phyloP scores from a whole-genome alignment of 2,888 invertebrate species.

The Suillia variegata region DNA sequence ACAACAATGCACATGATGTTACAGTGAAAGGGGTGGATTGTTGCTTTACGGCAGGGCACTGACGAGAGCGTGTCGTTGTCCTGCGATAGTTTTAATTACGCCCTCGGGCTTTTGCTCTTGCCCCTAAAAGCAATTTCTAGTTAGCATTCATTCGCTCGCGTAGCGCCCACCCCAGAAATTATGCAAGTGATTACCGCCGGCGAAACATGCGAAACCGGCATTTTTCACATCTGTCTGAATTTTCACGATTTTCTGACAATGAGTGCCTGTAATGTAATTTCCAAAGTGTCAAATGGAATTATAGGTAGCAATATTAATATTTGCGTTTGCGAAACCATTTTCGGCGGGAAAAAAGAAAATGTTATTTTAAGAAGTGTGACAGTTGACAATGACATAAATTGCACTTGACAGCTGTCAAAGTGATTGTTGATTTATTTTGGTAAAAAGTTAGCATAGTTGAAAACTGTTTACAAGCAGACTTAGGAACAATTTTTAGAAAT shows the following conservation, averaged over 20 bases:
- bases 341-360: neutral
- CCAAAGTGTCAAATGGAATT: neutral
- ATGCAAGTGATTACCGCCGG: slow-evolving; percentile 8
- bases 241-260: slow-evolving; percentile 15
- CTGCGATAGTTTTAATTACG: slow-evolving; percentile 21
- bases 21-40: neutral
- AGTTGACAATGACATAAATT: neutral
- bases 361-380: neutral
- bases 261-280: neutral
- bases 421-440: neutral
- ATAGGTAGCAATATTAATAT: neutral
- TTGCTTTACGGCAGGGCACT: neutral
- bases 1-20: neutral
- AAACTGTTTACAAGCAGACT: no score
- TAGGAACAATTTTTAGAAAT: no score
- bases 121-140: slow-evolving; percentile 10
- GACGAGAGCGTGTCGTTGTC: neutral
- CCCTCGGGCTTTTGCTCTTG: slow-evolving; percentile 18
- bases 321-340: no score
- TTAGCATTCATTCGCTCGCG: no score
- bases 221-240: slow-evolving; percentile 38
- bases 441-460: no score
- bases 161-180: neutral
- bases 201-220: slow-evolving; percentile 26
- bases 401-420: slow-evolving; percentile 10